phyloP scores from a whole-genome alignment of 2,113 vertebrate species.

The Scopus umbretta region DNA sequence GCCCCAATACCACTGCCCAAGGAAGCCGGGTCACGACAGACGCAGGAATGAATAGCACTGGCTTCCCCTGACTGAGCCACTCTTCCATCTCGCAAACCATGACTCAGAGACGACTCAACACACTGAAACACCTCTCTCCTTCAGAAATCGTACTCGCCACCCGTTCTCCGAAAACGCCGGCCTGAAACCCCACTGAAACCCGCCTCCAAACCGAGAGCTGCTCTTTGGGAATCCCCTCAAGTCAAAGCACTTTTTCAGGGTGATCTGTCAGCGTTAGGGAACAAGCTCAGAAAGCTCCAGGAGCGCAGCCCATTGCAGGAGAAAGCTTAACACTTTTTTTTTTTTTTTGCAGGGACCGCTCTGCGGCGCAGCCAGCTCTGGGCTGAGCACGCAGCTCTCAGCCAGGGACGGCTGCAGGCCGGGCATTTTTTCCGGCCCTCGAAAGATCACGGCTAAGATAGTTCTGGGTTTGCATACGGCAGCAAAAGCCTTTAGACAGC shows the following conservation, averaged over 20 bases:
- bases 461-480: not conserved
- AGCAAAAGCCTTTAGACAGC: not conserved
- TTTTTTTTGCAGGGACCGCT: not conserved
- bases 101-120: not conserved
- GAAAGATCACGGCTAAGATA: not conserved
- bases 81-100: not conserved
- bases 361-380: not conserved
- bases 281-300: not conserved
- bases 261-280: not conserved
- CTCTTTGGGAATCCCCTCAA: not conserved
- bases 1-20: rapidly evolving
- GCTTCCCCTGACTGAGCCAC: not conserved
- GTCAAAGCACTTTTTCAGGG: not conserved
- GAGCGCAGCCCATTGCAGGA: rapidly evolving
- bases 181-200: not conserved
- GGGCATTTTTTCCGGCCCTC: not conserved
- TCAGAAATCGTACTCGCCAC: not conserved
- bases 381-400: not conserved
- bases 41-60: not conserved
- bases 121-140: not conserved
- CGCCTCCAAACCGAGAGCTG: rapidly evolving
- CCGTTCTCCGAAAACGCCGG: rapidly evolving
- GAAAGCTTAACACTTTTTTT: not conserved
- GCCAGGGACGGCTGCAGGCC: not conserved
- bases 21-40: not conserved